These are phyloP conservation scores for Anoplolepis gracilipes DNA, from an alignment of 1,140 invertebrate genomes.

Conservation along the genomic window DNA sequence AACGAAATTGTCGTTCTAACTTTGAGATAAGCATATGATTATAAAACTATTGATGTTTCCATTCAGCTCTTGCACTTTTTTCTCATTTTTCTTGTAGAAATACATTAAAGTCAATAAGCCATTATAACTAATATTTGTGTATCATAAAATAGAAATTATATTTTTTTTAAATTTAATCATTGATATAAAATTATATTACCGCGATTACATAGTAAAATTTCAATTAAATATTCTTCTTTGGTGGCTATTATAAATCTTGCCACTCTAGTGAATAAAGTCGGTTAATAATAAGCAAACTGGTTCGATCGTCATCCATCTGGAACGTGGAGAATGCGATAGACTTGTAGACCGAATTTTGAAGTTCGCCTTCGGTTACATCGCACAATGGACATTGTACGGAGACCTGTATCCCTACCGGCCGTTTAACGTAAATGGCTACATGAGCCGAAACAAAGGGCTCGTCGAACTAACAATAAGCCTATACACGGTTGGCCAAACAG, in stretches of 20 bases:
- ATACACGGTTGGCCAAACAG: conserved; percentile 32
- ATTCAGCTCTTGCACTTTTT: background rate
- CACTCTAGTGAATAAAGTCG: background rate
- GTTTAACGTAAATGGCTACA: conserved; percentile 59
- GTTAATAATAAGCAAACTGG: background rate
- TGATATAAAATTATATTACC: conserved; percentile 11
- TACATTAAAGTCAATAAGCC: background rate
- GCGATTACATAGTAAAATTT: background rate
- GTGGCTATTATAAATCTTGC: background rate
- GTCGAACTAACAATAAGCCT: conserved; percentile 58
- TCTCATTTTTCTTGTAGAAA: background rate
- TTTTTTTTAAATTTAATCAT: background rate
- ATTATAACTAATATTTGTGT: conserved; percentile 25
- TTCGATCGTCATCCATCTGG: background rate
- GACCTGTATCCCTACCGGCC: conserved; percentile 26
- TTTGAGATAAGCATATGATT: background rate
- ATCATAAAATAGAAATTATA: background rate
- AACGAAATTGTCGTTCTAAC: background rate
- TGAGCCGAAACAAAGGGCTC: conserved; percentile 55
- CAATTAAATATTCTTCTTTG: background rate
- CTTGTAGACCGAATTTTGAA: conserved; percentile 47
- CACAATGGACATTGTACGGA: conserved; percentile 55
- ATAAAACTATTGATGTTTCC: background rate
- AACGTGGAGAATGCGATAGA: conserved; percentile 7
- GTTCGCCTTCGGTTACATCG: conserved; percentile 18